Percentiles rank a stretch among this genome's conserved stretches.
These are phyloP conservation scores for Apoda limacodes DNA, from an alignment of 2,888 invertebrate genomes.

Conservation along the genomic window DNA sequence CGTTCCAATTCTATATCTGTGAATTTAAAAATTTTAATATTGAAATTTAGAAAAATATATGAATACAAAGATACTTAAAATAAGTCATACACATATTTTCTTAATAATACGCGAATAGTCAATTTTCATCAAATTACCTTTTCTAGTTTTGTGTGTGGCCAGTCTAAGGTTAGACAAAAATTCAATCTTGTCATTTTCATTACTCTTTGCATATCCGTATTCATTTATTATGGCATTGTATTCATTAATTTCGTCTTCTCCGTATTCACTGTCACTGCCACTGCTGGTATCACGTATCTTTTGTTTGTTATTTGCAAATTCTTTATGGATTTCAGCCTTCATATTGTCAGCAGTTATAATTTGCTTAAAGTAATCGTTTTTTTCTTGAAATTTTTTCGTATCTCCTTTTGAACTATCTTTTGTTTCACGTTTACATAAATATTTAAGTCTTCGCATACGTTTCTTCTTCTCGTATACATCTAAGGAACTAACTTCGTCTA, in stretches of 20 bases:
- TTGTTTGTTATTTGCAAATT: conserved; percentile 37
- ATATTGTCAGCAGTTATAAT: conserved; percentile 55
- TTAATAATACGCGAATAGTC: too few relatives aligned
- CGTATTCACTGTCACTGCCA: conserved; percentile 61
- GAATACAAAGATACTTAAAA: too few relatives aligned
- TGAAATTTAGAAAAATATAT: too few relatives aligned
- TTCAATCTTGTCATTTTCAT: conserved; percentile 58
- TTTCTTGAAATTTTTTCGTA: conserved; percentile 27
- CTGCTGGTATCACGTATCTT: conserved; percentile 42
- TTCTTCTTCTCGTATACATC: conserved; percentile 68
- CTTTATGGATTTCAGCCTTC: conserved; percentile 48
- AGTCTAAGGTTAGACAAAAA: conserved; percentile 74
- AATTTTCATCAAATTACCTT: conserved; percentile 74
- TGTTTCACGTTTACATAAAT: conserved; percentile 36
- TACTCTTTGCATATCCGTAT: conserved; percentile 40
- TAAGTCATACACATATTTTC: conserved; percentile 1
- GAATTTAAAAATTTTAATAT: conserved; percentile 17
- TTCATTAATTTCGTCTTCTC: conserved; percentile 55
- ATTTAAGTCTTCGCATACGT: conserved; percentile 50
- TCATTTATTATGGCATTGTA: conserved; percentile 66
- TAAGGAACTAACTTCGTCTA: conserved; percentile 53
- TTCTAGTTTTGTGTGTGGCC: conserved; percentile 69
- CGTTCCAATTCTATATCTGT: conserved; percentile 69
- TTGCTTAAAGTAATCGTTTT: conserved; percentile 27
- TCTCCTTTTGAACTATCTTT: conserved; percentile 30